Percentiles rank a stretch among this genome's conserved stretches.
Evolutionary conservation across 2,888 invertebrate species (phyloP).

Genomic region (Oscheius sp.): DNA sequence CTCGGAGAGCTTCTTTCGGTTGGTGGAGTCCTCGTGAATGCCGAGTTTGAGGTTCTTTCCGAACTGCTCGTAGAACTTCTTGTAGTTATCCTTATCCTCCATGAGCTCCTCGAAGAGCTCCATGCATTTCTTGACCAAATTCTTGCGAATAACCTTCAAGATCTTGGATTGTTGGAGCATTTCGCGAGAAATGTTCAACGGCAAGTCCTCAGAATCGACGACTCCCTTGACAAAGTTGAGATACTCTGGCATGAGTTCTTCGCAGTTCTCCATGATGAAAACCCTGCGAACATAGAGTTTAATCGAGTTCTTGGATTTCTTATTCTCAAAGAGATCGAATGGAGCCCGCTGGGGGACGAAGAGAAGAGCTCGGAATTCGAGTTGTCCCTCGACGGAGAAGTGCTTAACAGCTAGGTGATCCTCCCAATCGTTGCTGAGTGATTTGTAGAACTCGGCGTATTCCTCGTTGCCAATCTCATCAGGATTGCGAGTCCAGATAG

Average conservation of each 20-base stretch:
- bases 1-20: slow-evolving; percentile 87
- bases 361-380: slow-evolving; percentile 74
- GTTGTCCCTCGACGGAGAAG: slow-evolving; percentile 70
- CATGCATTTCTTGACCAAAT: slow-evolving; percentile 96
- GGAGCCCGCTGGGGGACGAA: slow-evolving; percentile 77
- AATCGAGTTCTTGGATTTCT: slow-evolving; percentile 97
- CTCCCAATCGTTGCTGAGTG: slow-evolving; percentile 75
- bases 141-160: slow-evolving; percentile 97
- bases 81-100: slow-evolving; percentile 96
- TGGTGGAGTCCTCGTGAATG: slow-evolving; percentile 94
- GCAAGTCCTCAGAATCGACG: slow-evolving; percentile 98
- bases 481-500: slow-evolving; percentile 75
- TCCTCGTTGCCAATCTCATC: slow-evolving; percentile 75
- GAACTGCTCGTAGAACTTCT: slow-evolving; percentile 98
- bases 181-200: slow-evolving; percentile 97
- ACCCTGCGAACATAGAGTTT: slow-evolving; percentile 87
- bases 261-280: slow-evolving; percentile 99
- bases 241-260: slow-evolving; percentile 98
- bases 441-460: slow-evolving; percentile 73
- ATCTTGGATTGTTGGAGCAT: slow-evolving; percentile 99
- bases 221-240: slow-evolving; percentile 82
- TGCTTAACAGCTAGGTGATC: slow-evolving; percentile 75
- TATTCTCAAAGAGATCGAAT: slow-evolving; percentile 97
- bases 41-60: slow-evolving; percentile 83
- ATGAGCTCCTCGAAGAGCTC: slow-evolving; percentile 94